Conservation (phyloP, 2,797 vertebrate genomes). For the Hemitrygon akajei region DNA sequence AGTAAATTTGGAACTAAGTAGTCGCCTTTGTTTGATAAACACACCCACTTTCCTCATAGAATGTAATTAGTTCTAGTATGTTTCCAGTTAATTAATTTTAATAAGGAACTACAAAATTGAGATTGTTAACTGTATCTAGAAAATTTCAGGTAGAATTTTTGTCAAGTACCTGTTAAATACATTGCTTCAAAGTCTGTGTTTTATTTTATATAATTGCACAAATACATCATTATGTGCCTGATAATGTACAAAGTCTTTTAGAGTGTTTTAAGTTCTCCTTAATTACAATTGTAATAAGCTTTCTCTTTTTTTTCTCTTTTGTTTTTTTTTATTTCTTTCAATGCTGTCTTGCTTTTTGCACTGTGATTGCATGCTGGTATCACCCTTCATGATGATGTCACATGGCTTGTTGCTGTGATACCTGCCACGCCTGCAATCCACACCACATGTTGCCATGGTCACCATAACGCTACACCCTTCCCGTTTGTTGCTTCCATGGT, state of each 20-base stretch:
- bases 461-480: slow-evolving; percentile 72
- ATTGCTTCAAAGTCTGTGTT: slow-evolving; percentile 38
- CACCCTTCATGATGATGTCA: slow-evolving; percentile 76
- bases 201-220: slow-evolving; percentile 39
- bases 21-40: neutral
- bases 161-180: slow-evolving; percentile 22
- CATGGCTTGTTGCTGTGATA: slow-evolving; percentile 85
- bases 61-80: neutral
- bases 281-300: slow-evolving; percentile 70
- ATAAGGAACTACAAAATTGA: neutral
- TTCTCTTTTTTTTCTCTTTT: slow-evolving; percentile 65
- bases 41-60: too few species aligned
- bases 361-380: slow-evolving; percentile 82
- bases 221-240: slow-evolving; percentile 58
- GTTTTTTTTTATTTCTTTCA: slow-evolving; percentile 47
- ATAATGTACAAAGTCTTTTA: slow-evolving; percentile 63
- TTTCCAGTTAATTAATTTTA: slow-evolving; percentile 12
- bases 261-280: slow-evolving; percentile 63
- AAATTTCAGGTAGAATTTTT: slow-evolving; percentile 6
- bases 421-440: slow-evolving; percentile 69
- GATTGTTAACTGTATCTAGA: neutral
- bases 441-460: slow-evolving; percentile 77
- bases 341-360: slow-evolving; percentile 64
- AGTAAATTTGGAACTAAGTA: neutral
- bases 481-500: slow-evolving; percentile 81